phyloP scores from a whole-genome alignment of 1,140 invertebrate genomes.

The Diprion similis region DNA sequence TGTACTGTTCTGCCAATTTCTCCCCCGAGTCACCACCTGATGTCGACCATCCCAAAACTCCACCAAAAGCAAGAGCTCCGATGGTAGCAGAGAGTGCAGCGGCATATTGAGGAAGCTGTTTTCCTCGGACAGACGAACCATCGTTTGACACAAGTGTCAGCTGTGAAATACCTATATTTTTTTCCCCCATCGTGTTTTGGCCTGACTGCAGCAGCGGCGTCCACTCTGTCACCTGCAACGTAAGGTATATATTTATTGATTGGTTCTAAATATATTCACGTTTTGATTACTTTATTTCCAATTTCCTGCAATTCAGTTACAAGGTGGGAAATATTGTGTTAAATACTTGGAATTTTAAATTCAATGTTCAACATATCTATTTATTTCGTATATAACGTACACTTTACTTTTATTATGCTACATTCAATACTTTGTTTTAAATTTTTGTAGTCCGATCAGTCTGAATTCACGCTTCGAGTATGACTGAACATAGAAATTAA shows the following conservation, averaged over 20 bases:
- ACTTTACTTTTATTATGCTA: no score
- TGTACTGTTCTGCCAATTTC: slow-evolving; percentile 59
- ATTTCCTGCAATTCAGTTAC: no score
- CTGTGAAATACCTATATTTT: slow-evolving; percentile 63
- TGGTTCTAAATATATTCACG: no score
- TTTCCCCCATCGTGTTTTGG: slow-evolving; percentile 44
- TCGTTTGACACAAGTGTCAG: slow-evolving; percentile 61
- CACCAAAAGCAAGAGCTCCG: slow-evolving; percentile 68
- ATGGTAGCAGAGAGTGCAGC: slow-evolving; percentile 69
- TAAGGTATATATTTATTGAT: neutral
- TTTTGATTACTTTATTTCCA: no score
- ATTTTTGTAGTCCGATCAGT: no score
- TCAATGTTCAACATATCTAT: no score
- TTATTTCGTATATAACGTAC: no score
- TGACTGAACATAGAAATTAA: no score
- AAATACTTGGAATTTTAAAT: no score
- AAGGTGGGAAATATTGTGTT: no score
- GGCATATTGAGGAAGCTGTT: slow-evolving; percentile 71
- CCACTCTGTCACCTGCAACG: slow-evolving; percentile 38
- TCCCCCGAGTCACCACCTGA: slow-evolving; percentile 67
- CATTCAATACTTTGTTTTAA: no score
- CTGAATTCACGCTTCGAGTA: no score
- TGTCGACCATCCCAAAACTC: slow-evolving; percentile 80
- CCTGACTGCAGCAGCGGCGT: slow-evolving; percentile 34
- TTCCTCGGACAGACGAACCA: slow-evolving; percentile 43